Percentiles rank a stretch among this genome's conserved stretches.
Conservation (phyloP, 1,140 invertebrate species). For the Drosophila tani region DNA sequence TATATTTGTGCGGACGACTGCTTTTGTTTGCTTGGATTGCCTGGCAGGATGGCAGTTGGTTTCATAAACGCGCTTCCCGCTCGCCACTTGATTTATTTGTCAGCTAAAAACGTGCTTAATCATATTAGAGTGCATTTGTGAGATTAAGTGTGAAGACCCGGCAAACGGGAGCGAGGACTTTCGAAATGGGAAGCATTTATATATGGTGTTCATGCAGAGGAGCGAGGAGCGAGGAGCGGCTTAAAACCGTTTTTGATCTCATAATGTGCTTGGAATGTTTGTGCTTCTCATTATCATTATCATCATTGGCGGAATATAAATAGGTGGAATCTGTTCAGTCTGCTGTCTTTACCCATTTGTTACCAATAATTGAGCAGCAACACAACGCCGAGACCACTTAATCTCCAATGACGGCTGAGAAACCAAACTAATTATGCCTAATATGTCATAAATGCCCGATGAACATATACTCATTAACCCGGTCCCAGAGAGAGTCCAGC, state of each 20-base stretch:
- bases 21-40: slow-evolving; percentile 56
- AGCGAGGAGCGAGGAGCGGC: not conserved
- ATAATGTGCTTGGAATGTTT: slow-evolving; percentile 33
- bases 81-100: slow-evolving; percentile 78
- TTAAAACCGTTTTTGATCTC: slow-evolving; percentile 33
- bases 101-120: slow-evolving; percentile 82
- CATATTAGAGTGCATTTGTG: slow-evolving; percentile 82
- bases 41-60: slow-evolving; percentile 47
- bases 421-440: slow-evolving; percentile 39
- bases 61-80: slow-evolving; percentile 59
- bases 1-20: slow-evolving; percentile 25
- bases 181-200: slow-evolving; percentile 28
- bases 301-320: not conserved
- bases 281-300: slow-evolving; percentile 17
- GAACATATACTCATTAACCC: slow-evolving; percentile 49
- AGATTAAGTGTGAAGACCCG: slow-evolving; percentile 69
- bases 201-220: slow-evolving; percentile 6
- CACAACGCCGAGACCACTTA: not conserved
- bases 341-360: not conserved
- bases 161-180: slow-evolving; percentile 21
- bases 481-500: slow-evolving; percentile 5
- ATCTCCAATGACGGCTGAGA: slow-evolving; percentile 16
- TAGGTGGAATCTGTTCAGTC: not conserved
- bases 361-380: slow-evolving; percentile 8
- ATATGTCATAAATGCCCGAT: slow-evolving; percentile 55